These are phyloP conservation scores for Dunckerocampus dactyliophorus DNA, from an alignment of 2,113 vertebrate genomes.

Conservation along the genomic window DNA sequence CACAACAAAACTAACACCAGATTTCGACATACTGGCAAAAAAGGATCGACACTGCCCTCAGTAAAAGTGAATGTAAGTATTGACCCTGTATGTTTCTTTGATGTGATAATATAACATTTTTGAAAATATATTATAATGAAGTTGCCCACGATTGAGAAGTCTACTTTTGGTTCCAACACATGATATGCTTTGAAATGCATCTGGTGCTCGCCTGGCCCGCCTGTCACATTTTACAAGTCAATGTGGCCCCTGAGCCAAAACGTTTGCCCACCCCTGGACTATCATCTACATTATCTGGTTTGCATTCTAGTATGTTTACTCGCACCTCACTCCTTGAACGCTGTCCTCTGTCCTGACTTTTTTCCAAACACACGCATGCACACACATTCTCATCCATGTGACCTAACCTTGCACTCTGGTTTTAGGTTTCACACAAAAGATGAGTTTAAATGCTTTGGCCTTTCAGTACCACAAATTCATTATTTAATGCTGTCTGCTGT, in stretches of 20 bases:
- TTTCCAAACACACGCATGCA: conserved; percentile 21
- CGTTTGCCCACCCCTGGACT: neutral
- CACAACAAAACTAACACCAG: neutral
- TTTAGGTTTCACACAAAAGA: conserved; percentile 48
- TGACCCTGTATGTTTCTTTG: no score
- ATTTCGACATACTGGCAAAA: neutral
- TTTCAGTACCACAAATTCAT: conserved; percentile 15
- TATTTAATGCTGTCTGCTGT: conserved; percentile 10
- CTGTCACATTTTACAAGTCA: neutral
- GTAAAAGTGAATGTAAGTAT: no score
- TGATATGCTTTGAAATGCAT: no score
- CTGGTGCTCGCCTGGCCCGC: no score
- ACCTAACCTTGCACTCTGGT: conserved; percentile 51
- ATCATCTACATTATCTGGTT: neutral
- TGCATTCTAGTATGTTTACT: conserved; percentile 13
- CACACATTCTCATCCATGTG: conserved; percentile 42
- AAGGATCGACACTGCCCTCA: no score
- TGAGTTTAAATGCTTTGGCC: conserved; percentile 32
- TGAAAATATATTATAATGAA: neutral
- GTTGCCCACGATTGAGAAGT: no score
- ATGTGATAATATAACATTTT: no score
- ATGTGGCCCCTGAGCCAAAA: neutral
- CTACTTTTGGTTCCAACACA: no score
- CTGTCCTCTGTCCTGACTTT: conserved; percentile 27
- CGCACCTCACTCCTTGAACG: conserved; percentile 20